phyloP scores from a whole-genome alignment of 1,140 invertebrate genomes.

The Drosophila miranda region DNA sequence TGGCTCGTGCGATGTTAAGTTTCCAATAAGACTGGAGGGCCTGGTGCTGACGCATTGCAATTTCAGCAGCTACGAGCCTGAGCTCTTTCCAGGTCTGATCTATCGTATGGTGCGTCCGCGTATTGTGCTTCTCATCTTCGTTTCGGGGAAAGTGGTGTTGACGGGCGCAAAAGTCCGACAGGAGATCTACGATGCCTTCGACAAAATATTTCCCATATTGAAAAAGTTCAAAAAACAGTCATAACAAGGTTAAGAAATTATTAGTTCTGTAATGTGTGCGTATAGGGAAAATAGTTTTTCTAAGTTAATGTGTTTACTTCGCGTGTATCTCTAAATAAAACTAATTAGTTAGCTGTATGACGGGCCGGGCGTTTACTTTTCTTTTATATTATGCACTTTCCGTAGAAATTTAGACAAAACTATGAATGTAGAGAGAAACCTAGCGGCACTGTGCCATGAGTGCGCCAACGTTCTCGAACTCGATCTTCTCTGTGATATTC shows the following conservation, averaged over 20 bases:
- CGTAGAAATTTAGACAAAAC: conserved; percentile 46
- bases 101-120: conserved; percentile 99
- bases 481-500: conserved; percentile 99
- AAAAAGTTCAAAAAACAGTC: conserved; percentile 99
- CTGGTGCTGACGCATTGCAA: conserved; percentile 98
- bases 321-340: conserved; percentile 45
- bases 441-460: conserved; percentile 91
- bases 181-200: conserved; percentile 99
- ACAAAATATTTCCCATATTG: conserved; percentile 99
- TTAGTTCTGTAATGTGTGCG: conserved; percentile 58
- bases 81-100: conserved; percentile 98
- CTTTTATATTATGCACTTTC: conserved; percentile 40
- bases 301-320: conserved; percentile 14
- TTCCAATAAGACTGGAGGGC: conserved; percentile 98
- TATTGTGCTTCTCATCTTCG: conserved; percentile 99
- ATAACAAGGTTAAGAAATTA: conserved; percentile 50
- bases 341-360: conserved; percentile 49
- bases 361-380: conserved; percentile 18
- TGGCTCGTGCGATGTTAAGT: conserved; percentile 99
- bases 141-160: conserved; percentile 98
- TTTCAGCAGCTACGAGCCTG: conserved; percentile 97
- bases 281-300: conserved; percentile 25
- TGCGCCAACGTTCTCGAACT: conserved; percentile 95
- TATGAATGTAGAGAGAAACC: conserved; percentile 32
- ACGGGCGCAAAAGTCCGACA: conserved; percentile 98